Evolutionary conservation across 2,113 vertebrate species (phyloP), one percentile per base, ranked within the genome.

Genomic region (Solea senegalensis): DNA sequence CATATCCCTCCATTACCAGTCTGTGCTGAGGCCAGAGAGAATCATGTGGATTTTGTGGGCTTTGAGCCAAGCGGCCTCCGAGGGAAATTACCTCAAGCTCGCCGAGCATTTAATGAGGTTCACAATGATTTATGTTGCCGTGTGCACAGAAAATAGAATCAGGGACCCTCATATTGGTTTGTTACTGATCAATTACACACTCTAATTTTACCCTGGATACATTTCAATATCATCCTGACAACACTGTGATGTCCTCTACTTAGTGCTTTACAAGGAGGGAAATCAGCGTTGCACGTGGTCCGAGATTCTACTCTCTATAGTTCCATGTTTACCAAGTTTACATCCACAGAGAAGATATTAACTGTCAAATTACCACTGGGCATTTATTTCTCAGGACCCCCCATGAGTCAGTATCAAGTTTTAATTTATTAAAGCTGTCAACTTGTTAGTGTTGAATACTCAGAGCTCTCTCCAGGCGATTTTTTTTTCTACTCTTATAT

Each of bases 81-180:
- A 68, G 75, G 72, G 72, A 82, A 82, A 87, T 90, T 82, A 88
- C 77, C 84, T 73, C 14, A 7, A 86, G 72, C 89, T 82, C 13
- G 68, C 68, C 51, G 70, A 72, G 68, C 72, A 72, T 88, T 88
- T 88, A 89, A 88, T 89, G 86, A 86, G 80, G 80, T 79, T 86
- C 75, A 68, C 75, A 66, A 71, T 90, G 89, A 89, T 90, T 90
- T 88, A 90, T 90, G 82, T 71, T 53, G 68, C 87, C 60, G 49
- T 76, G 84, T 87, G 69, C 62, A 84, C 52, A 72, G 82, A 77
- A 86, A 87, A 85, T 82, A 76, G 80, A 88, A 84, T 84, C 65
- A 80, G 64, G 73, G 65, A 68, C 39, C 72, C 26, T 10, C 62
- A 66, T 84, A 87, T 92, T 86, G 85, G 76, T 77, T 90, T 80